A percentile compares a stretch with the other conserved stretches of the same genome.
phyloP scores from a whole-genome alignment of 2,113 vertebrate species.

The Cyprinus carpio region DNA sequence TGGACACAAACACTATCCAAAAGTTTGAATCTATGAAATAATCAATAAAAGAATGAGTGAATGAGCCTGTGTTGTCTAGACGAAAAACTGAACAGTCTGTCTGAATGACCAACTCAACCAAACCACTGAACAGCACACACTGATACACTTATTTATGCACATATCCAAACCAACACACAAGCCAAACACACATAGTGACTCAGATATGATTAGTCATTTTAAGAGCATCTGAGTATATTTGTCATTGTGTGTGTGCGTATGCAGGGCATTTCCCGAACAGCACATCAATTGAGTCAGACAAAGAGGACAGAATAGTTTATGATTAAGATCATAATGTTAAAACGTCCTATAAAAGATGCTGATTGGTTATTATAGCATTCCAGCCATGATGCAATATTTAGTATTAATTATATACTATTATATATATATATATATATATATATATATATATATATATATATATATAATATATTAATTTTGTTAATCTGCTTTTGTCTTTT shows the following conservation, averaged over 20 bases:
- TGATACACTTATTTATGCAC: conserved; percentile 17
- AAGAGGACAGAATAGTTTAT: conserved; percentile 42
- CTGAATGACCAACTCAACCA: conserved; percentile 31
- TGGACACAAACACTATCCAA: conserved; percentile 8
- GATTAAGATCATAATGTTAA: background rate
- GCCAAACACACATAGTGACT: background rate
- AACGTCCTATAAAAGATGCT: background rate
- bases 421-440: too few relatives aligned
- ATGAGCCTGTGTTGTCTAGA: conserved; percentile 26
- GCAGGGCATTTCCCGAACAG: conserved; percentile 50
- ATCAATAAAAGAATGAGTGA: conserved; percentile 36
- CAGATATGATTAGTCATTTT: conserved; percentile 35
- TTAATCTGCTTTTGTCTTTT: too few relatives aligned
- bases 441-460: too few relatives aligned
- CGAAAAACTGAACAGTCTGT: conserved; percentile 30
- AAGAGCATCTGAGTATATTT: background rate
- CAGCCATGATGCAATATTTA: too few relatives aligned
- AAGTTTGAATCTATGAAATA: conserved; percentile 32
- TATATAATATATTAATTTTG: too few relatives aligned
- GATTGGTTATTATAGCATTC: background rate
- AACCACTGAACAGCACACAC: conserved; percentile 44
- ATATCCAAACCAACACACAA: background rate
- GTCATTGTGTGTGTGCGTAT: background rate
- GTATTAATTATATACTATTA: too few relatives aligned
- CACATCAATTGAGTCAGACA: conserved; percentile 47